phyloP scores from a whole-genome alignment of 1,140 invertebrate species.

The Venustaconcha ellipsiformis region DNA sequence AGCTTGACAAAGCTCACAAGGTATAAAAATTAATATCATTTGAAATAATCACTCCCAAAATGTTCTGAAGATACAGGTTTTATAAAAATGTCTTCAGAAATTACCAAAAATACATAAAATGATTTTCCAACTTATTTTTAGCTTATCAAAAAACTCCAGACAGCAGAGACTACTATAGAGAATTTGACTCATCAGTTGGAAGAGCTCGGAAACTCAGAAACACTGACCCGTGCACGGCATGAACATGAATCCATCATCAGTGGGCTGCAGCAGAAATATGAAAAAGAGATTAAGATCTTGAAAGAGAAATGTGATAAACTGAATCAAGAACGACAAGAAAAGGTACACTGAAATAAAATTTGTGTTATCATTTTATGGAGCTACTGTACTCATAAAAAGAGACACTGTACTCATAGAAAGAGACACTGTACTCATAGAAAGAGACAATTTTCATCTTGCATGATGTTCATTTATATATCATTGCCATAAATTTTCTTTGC shows the following conservation, averaged over 20 bases:
- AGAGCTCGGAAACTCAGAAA: constrained; percentile 60
- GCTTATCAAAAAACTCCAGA: constrained; percentile 58
- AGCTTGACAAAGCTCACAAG: no score
- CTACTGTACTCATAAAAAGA: background rate
- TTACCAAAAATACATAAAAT: background rate
- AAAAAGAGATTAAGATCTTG: constrained; percentile 54
- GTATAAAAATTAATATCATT: no score
- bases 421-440: background rate
- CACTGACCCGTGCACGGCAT: constrained; percentile 49
- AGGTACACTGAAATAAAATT: constrained; percentile 37
- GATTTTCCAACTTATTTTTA: constrained; percentile 30
- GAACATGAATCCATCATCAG: constrained; percentile 58
- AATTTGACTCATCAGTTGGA: constrained; percentile 58
- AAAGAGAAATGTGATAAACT: constrained; percentile 57
- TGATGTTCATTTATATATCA: background rate
- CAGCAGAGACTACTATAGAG: constrained; percentile 63
- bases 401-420: no score
- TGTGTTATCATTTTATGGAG: background rate
- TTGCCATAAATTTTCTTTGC: background rate
- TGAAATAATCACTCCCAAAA: no score
- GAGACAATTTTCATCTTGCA: background rate
- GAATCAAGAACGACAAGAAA: constrained; percentile 38
- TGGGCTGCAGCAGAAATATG: constrained; percentile 57
- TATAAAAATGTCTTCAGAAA: no score
- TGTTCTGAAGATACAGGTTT: no score